A percentile compares a stretch with the other conserved stretches of the same genome.
Conservation (phyloP, 2,113 vertebrate species). For the Genyomyrus donnyi region DNA sequence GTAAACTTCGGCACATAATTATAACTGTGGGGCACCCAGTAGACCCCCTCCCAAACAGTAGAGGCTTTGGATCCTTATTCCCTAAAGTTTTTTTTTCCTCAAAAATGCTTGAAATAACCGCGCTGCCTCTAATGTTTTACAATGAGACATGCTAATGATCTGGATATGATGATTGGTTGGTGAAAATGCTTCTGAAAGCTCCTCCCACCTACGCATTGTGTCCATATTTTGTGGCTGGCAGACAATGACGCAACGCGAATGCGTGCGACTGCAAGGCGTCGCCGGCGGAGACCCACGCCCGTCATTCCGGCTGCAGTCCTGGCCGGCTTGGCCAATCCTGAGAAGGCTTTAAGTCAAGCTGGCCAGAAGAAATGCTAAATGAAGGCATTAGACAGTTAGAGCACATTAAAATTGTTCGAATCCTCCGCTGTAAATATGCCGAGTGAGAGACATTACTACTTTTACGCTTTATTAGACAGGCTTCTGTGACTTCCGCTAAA, state of each 20-base stretch:
- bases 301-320: not conserved
- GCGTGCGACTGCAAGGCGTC: not conserved
- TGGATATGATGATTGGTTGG: constrained; percentile 24
- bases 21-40: not conserved
- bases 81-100: not conserved
- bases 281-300: not conserved
- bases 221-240: constrained; percentile 60
- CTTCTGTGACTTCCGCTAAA: not conserved
- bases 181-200: not conserved
- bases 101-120: too few relatives aligned
- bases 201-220: constrained; percentile 45
- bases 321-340: not conserved
- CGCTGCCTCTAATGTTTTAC: not conserved
- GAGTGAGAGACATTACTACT: not conserved
- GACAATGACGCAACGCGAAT: constrained; percentile 19
- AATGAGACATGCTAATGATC: constrained; percentile 34
- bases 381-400: not conserved
- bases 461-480: constrained; percentile 11
- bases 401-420: not conserved
- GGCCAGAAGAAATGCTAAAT: not conserved
- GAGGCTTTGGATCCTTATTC: not conserved
- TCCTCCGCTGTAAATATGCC: not conserved
- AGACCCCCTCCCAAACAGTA: not conserved
- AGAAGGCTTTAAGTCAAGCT: not conserved
- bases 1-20: not conserved